phyloP scores from a whole-genome alignment of 1,140 invertebrate species.

The Laupala kohalensis region DNA sequence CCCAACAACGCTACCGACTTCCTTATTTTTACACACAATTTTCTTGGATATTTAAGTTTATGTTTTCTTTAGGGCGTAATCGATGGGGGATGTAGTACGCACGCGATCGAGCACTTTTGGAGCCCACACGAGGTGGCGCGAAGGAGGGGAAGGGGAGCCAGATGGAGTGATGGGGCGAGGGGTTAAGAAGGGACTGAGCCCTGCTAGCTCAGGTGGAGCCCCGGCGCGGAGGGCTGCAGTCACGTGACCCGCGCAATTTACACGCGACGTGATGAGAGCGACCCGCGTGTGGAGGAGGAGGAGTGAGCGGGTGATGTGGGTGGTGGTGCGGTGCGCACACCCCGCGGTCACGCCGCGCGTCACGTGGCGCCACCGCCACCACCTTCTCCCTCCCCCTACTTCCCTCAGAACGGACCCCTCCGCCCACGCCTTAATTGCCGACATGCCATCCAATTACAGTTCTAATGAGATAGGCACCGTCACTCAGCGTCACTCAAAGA shows the following conservation, averaged over 20 bases:
- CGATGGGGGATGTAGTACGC: neutral
- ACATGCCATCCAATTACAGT: neutral
- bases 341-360: neutral
- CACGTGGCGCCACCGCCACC: neutral
- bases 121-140: too few relatives aligned
- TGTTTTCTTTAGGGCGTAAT: neutral
- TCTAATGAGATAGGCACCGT: neutral
- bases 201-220: too few relatives aligned
- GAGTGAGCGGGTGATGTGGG: too few relatives aligned
- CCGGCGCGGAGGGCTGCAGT: neutral
- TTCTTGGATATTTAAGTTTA: neutral
- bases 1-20: neutral
- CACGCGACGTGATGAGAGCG: neutral
- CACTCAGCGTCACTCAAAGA: neutral
- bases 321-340: too few relatives aligned
- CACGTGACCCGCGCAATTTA: neutral
- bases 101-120: neutral
- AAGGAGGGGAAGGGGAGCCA: too few relatives aligned
- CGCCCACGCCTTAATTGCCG: neutral
- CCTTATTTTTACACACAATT: neutral
- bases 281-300: too few relatives aligned
- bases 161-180: neutral
- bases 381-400: neutral
- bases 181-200: too few relatives aligned
- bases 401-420: too few relatives aligned